Conservation (phyloP, 2,888 invertebrate species). For the Stenoptilia bipunctidactyla region DNA sequence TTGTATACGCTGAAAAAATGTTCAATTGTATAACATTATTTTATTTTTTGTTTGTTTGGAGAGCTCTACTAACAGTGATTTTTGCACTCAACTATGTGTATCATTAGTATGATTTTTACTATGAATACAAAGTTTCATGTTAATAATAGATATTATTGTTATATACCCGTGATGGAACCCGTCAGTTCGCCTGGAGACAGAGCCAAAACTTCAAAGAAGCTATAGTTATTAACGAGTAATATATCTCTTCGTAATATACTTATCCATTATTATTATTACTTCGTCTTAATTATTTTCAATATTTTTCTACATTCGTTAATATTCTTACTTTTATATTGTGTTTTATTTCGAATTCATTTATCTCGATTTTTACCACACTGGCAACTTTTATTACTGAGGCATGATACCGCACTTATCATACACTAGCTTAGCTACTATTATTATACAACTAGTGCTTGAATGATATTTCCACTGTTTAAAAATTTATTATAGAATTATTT, state of each 20-base stretch:
- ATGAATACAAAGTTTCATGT: no score
- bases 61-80: no score
- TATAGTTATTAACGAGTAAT: conserved; percentile 90
- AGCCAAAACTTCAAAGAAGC: conserved; percentile 97
- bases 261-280: conserved; percentile 60
- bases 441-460: no score
- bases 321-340: conserved; percentile 26
- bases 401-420: conserved; percentile 42
- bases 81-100: no score
- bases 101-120: no score
- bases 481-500: conserved; percentile 24
- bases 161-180: conserved; percentile 51
- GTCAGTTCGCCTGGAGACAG: conserved; percentile 94
- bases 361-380: conserved; percentile 32
- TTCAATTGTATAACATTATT: no score
- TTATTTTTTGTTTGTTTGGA: no score
- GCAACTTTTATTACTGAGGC: conserved; percentile 39
- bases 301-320: conserved; percentile 46
- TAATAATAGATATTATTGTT: conserved; percentile 34
- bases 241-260: conserved; percentile 65
- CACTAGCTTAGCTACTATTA: neutral
- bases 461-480: conserved; percentile 5
- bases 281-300: conserved; percentile 39
- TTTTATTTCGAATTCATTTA: conserved; percentile 26
- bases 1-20: no score